Base-by-base conservation (phyloP, 2,888 invertebrate genomes). In the Coleophora deauratella region DNA sequence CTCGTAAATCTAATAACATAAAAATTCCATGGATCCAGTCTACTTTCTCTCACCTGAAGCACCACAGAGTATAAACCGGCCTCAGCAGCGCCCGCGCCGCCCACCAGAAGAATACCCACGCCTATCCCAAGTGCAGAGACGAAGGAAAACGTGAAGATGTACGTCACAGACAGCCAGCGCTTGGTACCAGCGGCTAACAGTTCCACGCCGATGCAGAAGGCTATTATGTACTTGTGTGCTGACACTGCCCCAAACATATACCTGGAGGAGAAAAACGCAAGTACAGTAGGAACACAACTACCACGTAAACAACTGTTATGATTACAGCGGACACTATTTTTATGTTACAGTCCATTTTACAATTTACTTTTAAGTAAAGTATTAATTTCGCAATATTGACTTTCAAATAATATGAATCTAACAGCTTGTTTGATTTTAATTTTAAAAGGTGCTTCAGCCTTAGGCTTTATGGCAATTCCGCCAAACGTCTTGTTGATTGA, bases 141-240 rank as follows among this genome's bases (percentile, higher is more conserved):
- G 38, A 93, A 87, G 1, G 94, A 92, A 67, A 93, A 95, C 0
- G 91, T 91, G 53, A 91, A 88, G 33, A 94, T 88, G 69, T 94
- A 94, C 21, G 91, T 73, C 31, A 92, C 60, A 1, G 90, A 87
- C 38, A 93, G 66, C 57, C 87, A 74, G 2, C 85, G 78, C 55
- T 87, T 89, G 1, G 93, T 91, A 27, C 88, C 88, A 0, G 91
- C 90, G 0, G 91, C 90, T 33, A 94, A 86, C 37, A 96, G 75
- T 62, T 96, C 94, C 47, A 95, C 90, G 0, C 95, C 95, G 46
- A 96, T 92, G 66, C 95, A 95, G 70, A 96, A 95, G 1, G 95
- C 93, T 44, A 96, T 91, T 35, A 96, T 94, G 56, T 95, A 88
- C 73, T 96, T 96, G 68, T 96, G 96, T 0, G 94, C 93, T 1